These are phyloP conservation scores for Sycobia sp. DNA, from an alignment of 1,140 invertebrate genomes.

Conservation along the genomic window DNA sequence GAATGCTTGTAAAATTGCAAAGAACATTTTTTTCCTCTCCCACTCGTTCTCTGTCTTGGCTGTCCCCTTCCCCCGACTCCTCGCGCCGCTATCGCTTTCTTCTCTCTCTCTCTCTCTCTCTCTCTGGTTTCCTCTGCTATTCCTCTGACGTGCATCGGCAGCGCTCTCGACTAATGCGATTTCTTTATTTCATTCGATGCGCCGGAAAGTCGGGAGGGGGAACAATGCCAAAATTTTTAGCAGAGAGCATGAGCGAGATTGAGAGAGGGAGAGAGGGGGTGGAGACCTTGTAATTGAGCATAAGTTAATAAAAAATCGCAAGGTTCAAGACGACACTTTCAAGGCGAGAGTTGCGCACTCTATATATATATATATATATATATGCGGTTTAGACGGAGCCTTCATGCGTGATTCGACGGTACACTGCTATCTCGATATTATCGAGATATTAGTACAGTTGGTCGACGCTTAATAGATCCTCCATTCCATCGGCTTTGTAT, in stretches of 20 bases:
- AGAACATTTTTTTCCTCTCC: conserved; percentile 14
- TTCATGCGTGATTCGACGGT: conserved; percentile 5
- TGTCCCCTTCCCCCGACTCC: neutral
- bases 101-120: neutral
- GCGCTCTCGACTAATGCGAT: neutral
- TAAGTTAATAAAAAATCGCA: conserved; percentile 21
- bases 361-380: too few relatives aligned
- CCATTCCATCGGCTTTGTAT: too few relatives aligned
- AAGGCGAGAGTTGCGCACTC: too few relatives aligned
- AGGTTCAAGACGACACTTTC: conserved; percentile 8
- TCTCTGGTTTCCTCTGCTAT: neutral
- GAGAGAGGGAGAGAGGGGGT: too few relatives aligned
- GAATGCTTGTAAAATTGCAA: conserved; percentile 40
- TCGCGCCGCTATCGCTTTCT: too few relatives aligned
- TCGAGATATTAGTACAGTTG: conserved; percentile 42
- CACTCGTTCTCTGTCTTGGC: neutral
- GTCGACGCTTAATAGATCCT: too few relatives aligned
- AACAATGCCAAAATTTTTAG: neutral
- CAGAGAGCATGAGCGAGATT: too few relatives aligned
- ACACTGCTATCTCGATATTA: conserved; percentile 9
- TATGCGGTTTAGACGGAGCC: too few relatives aligned
- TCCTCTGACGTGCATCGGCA: neutral
- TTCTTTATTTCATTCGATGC: conserved; percentile 2
- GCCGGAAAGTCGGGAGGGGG: neutral
- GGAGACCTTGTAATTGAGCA: conserved; percentile 6